Evolutionary conservation across 1,140 invertebrate species (phyloP).

Genomic region (Drosophila willistoni): DNA sequence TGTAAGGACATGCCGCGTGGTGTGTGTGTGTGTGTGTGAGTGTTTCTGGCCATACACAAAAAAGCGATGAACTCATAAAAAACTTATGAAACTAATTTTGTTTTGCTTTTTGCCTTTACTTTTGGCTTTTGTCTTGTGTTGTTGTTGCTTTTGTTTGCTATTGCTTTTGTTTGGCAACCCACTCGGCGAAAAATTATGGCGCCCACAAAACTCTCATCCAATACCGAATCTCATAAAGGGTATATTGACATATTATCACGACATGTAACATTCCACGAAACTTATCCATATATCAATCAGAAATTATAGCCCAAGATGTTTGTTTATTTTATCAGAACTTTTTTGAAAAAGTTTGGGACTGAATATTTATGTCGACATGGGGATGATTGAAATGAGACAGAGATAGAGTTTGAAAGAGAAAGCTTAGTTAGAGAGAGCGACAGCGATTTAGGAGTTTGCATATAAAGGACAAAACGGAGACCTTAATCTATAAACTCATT

Average conservation of each 20-base stretch:
- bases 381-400: no score
- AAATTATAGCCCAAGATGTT: no score
- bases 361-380: no score
- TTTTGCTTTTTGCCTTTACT: slow-evolving; percentile 77
- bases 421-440: no score
- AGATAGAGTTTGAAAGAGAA: no score
- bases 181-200: slow-evolving; percentile 53
- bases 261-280: no score
- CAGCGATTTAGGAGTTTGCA: no score
- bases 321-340: no score
- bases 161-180: slow-evolving; percentile 61
- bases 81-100: slow-evolving; percentile 82
- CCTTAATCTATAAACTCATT: no score
- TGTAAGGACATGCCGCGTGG: slow-evolving; percentile 11
- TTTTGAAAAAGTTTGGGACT: no score
- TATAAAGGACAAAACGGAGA: no score
- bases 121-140: slow-evolving; percentile 51
- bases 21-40: slow-evolving; percentile 24
- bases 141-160: slow-evolving; percentile 25
- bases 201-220: slow-evolving; percentile 32
- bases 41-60: slow-evolving; percentile 58
- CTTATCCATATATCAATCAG: no score
- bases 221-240: slow-evolving; percentile 7
- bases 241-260: slow-evolving; percentile 1
- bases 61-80: slow-evolving; percentile 81